Conservation (phyloP, 1,140 invertebrate species). For the Onthophagus taurus region DNA sequence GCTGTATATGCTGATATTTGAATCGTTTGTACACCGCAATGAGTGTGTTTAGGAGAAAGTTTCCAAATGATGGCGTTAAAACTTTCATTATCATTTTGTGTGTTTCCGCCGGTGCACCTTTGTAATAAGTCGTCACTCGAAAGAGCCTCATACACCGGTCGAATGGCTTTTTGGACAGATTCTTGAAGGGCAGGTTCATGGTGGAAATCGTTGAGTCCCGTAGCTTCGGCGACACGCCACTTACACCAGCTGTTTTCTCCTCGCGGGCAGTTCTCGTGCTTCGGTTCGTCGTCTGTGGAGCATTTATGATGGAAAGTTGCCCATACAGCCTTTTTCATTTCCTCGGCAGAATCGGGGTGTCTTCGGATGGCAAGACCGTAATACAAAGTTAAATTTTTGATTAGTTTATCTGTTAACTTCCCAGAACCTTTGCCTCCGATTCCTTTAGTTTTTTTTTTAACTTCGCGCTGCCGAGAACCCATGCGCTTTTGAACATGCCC, state of each 20-base stretch:
- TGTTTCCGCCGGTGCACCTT: not conserved
- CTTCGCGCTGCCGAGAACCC: constrained; percentile 17
- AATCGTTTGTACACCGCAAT: too few species aligned
- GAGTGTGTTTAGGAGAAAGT: too few species aligned
- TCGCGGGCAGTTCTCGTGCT: constrained; percentile 18
- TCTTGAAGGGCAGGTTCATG: constrained; percentile 4
- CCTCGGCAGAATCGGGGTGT: constrained; percentile 20
- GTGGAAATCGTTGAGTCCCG: not conserved
- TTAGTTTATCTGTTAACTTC: constrained; percentile 22
- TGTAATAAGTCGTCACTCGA: too few species aligned
- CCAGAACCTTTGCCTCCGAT: constrained; percentile 16
- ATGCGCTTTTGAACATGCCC: constrained; percentile 27
- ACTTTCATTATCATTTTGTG: not conserved
- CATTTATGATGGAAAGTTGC: constrained; percentile 22
- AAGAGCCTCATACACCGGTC: constrained; percentile 14
- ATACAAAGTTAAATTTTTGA: too few species aligned
- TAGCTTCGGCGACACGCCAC: constrained; percentile 16
- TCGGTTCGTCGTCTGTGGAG: too few species aligned
- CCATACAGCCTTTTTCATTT: constrained; percentile 26
- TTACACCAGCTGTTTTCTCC: constrained; percentile 16
- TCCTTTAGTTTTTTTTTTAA: constrained; percentile 15
- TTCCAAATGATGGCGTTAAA: too few species aligned
- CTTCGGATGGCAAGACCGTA: constrained; percentile 25
- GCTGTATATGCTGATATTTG: too few species aligned
- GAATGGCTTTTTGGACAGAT: constrained; percentile 10